Conservation (phyloP, 1,140 invertebrate species). For the Tetramorium alpestre region DNA sequence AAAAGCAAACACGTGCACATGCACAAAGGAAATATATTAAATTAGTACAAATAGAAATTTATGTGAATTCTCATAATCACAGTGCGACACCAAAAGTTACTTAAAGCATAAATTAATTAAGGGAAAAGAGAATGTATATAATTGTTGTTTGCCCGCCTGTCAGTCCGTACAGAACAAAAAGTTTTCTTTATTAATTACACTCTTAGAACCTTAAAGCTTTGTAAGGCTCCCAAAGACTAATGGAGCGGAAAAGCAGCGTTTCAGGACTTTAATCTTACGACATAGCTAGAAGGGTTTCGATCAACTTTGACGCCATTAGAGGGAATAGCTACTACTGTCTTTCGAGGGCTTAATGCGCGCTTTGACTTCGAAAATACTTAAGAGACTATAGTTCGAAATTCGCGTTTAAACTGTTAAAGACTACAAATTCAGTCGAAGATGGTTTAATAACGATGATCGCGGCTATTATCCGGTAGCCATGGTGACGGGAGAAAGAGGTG, state of each 20-base stretch:
- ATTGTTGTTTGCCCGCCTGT: background rate
- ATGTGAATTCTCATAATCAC: background rate
- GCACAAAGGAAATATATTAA: background rate
- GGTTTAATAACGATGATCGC: background rate
- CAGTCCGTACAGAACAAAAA: background rate
- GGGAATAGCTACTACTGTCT: constrained; percentile 36
- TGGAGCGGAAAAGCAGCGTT: constrained; percentile 20
- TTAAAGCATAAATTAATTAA: constrained; percentile 4
- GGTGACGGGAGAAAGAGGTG: background rate
- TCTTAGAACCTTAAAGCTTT: constrained; percentile 17
- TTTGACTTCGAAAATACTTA: background rate
- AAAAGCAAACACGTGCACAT: background rate
- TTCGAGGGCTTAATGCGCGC: constrained; percentile 14
- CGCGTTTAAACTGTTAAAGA: background rate
- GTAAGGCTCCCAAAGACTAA: constrained; percentile 15
- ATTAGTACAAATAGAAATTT: constrained; percentile 10
- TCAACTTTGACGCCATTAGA: constrained; percentile 43
- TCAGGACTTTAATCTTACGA: constrained; percentile 40
- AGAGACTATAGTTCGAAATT: constrained; percentile 20
- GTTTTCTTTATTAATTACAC: constrained; percentile 21
- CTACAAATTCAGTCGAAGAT: background rate
- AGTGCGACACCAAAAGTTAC: background rate
- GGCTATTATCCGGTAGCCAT: background rate
- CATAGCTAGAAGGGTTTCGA: background rate
- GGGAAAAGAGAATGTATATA: background rate